Evolutionary conservation across 2,113 vertebrate genomes (phyloP), one percentile per base, ranked within the genome.

Genomic region (Cryptoleucopteryx plumbea): DNA sequence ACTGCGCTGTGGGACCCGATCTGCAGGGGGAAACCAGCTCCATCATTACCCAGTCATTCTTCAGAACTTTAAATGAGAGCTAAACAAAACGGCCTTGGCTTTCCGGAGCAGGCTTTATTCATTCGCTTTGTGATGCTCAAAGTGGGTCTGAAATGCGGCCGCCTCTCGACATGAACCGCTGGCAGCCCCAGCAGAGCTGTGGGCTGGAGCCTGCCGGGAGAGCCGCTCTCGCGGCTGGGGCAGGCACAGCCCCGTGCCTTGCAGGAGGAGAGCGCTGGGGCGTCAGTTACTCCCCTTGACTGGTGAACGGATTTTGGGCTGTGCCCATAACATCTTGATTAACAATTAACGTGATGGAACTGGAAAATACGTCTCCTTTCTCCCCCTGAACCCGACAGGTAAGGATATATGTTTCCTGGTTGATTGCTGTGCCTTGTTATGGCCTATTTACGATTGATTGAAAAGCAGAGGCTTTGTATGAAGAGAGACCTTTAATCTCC

Each of bases 401-500:
- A 71, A 91, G 78, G 93, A 48, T 91, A 12, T 75, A 7, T 75
- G 82, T 86, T 90, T 71, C 78, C 87, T 42, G 53, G 52, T 63
- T 95, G 92, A 93, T 96, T 85, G 85, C 94, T 86, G 65, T 84
- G 85, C 86, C 91, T 94, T 56, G 72, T 94, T 95, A 74, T 17
- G 91, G 79, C 81, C 93, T 88, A 61, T 92, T 93, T 89, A 88
- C 6, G 42, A 55, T 38, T 88, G 96, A 89, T 81, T 86, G 93
- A 93, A 94, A 96, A 92, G 93, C 88, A 92, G n/a, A 62, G 92
- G 91, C 95, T 97, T 88, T 94, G 85, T 91, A 32, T 48, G 86
- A 96, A 92, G 86, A 88, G 80, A 95, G 86, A 89, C 93, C 90
- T 95, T 94, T 94, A 67, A 96, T 97, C 84, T 94, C 79, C 88